Conservation (phyloP, 2,113 vertebrate species). For the Caranx ignobilis region DNA sequence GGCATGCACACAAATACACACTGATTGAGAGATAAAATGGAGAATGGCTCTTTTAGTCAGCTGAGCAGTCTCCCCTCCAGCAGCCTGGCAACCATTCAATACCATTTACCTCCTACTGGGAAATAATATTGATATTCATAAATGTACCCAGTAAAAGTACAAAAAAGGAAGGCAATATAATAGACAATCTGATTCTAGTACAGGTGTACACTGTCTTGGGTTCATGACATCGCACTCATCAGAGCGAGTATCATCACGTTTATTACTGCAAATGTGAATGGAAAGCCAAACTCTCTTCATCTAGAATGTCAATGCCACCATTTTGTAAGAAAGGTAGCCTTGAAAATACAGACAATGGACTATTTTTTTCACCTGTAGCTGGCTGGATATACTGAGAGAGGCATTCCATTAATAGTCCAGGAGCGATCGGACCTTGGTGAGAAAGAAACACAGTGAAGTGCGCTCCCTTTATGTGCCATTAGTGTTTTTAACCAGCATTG, state of each 20-base stretch:
- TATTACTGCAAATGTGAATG: conserved; percentile 46
- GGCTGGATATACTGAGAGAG: conserved; percentile 48
- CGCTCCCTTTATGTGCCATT: conserved; percentile 64
- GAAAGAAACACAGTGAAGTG: conserved; percentile 58
- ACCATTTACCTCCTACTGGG: conserved; percentile 72
- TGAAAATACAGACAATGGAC: conserved; percentile 49
- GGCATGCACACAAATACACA: conserved; percentile 36
- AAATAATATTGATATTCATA: conserved; percentile 77
- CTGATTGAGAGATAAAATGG: conserved; percentile 79
- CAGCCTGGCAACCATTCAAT: conserved; percentile 74
- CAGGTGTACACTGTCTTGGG: conserved; percentile 59
- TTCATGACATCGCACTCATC: conserved; percentile 53
- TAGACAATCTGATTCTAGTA: conserved; percentile 45
- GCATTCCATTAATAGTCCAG: conserved; percentile 55
- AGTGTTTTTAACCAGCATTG: conserved; percentile 71
- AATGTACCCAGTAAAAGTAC: conserved; percentile 52
- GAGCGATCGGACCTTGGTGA: conserved; percentile 63
- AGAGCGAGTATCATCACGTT: conserved; percentile 41
- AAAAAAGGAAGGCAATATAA: conserved; percentile 35
- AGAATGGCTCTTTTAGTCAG: conserved; percentile 75
- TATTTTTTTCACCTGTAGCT: conserved; percentile 32
- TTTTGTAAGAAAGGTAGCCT: conserved; percentile 51
- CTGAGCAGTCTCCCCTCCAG: conserved; percentile 52
- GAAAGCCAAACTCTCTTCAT: conserved; percentile 41
- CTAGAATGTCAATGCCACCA: conserved; percentile 40